Evolutionary conservation across 2,797 vertebrate genomes (phyloP).

Genomic region (Pipistrellus nathusii): DNA sequence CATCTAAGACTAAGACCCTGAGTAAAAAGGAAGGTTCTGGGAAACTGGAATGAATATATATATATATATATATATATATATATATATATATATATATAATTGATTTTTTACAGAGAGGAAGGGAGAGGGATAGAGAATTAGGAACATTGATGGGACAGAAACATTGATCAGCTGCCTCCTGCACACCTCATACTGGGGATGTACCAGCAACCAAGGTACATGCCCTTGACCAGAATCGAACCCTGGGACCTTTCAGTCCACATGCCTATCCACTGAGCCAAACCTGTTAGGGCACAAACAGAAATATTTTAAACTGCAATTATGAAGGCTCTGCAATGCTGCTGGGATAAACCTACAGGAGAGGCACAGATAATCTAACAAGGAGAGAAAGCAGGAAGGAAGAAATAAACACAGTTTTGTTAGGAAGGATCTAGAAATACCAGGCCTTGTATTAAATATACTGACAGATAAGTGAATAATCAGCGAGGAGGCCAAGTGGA

Average conservation of each 20-base stretch:
- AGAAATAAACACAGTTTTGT: constrained; percentile 47
- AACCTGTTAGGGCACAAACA: background rate
- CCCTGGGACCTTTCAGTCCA: too few relatives aligned
- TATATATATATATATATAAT: too few relatives aligned
- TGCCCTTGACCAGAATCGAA: too few relatives aligned
- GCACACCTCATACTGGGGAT: too few relatives aligned
- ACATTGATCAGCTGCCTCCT: too few relatives aligned
- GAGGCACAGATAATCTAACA: constrained; percentile 46
- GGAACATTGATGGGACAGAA: too few relatives aligned
- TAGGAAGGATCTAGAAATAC: constrained; percentile 65
- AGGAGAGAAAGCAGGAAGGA: constrained; percentile 57
- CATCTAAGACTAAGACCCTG: background rate
- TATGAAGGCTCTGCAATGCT: constrained; percentile 42
- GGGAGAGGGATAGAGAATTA: too few relatives aligned
- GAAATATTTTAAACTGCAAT: constrained; percentile 1
- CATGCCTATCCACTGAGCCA: too few relatives aligned
- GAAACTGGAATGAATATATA: background rate
- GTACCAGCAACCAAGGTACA: too few relatives aligned
- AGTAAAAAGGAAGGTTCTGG: constrained; percentile 33
- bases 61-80: background rate
- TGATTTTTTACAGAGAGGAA: too few relatives aligned
- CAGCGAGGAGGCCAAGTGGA: background rate
- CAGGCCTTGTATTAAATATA: constrained; percentile 9
- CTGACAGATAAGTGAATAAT: constrained; percentile 42
- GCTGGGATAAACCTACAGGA: constrained; percentile 31